These are phyloP conservation scores for Eulemur coronatus DNA, from an alignment of 2,797 vertebrate species.

Conservation along the genomic window DNA sequence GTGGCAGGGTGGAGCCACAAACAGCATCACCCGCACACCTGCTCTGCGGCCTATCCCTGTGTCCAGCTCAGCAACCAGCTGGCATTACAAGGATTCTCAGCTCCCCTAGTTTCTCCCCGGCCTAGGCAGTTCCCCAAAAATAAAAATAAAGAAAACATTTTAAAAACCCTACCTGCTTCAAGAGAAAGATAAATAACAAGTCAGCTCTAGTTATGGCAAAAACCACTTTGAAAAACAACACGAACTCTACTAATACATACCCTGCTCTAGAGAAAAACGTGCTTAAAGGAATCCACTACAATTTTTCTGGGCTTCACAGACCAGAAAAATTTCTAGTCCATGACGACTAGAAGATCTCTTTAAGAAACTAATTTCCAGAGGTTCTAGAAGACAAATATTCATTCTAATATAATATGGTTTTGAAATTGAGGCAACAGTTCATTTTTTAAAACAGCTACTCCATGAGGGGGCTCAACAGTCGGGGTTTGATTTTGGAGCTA, in stretches of 20 bases:
- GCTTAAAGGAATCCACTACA: fast-evolving
- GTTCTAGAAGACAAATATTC: background rate
- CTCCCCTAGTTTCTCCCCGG: background rate
- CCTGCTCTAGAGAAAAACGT: background rate
- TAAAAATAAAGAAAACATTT: background rate
- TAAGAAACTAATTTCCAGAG: background rate
- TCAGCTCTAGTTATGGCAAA: background rate
- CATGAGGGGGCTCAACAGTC: background rate
- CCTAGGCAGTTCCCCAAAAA: background rate
- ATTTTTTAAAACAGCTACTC: background rate
- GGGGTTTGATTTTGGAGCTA: background rate
- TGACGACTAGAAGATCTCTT: background rate
- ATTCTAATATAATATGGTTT: background rate
- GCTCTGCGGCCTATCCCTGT: background rate
- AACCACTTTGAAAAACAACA: background rate
- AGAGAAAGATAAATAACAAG: fast-evolving
- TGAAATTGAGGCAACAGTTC: background rate
- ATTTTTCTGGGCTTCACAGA: background rate
- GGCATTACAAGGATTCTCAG: background rate
- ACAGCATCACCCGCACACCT: background rate
- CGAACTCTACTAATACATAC: fast-evolving
- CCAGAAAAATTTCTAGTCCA: background rate
- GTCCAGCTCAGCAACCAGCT: background rate
- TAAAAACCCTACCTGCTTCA: background rate
- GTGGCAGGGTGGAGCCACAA: background rate